Base-by-base conservation (phyloP, 2,113 vertebrate species). In the Dipodomys stephensi region DNA sequence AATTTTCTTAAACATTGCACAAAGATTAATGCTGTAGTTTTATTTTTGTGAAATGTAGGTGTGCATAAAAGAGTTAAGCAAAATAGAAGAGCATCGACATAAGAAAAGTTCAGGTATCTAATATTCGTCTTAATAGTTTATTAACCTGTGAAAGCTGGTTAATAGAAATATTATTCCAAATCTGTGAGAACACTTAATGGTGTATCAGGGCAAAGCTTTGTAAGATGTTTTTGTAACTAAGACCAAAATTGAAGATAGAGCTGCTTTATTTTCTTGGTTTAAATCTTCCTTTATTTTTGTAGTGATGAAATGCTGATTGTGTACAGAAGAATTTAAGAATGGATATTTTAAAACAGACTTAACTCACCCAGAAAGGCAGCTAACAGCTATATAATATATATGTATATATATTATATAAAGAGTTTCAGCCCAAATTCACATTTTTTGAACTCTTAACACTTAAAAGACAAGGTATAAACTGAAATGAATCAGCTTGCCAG, bases 1-100 rank as follows among this genome's bases (percentile, higher is more conserved):
- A 96, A 97, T 98, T 98, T 98, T 98, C 97, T 97, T 98, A 97
- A 98, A 88, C 97, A 95, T 95, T 98, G 97, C 97, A 6, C 93
- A 97, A 98, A 95, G 81, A 95, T 89, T 97, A 96, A 98, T 93
- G 91, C 46, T 49, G 93, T 96, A 93, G 86, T 97, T 98, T 95
- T 96, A 90, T 97, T 98, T 98, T 98, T 98, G 94, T 97, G 93
- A 96, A 98, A 94, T 96, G 94, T 94, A 96, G 94, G 96, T 94
- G 80, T 25, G 81, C 92, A 93, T 86, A 92, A 83, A 92, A 90
- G 69, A 97, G 89, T 96, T 97, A 96, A 97, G 92, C 23, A 67
- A 92, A 97, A 94, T 93, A 96, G 85, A 96, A 96, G 88, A 97
- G 95, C 12, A 95, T 93, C 83, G 28, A 92, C 68, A 94, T 96